Evolutionary conservation across 2,888 invertebrate genomes (phyloP).

Genomic region (Drosophila yooni): DNA sequence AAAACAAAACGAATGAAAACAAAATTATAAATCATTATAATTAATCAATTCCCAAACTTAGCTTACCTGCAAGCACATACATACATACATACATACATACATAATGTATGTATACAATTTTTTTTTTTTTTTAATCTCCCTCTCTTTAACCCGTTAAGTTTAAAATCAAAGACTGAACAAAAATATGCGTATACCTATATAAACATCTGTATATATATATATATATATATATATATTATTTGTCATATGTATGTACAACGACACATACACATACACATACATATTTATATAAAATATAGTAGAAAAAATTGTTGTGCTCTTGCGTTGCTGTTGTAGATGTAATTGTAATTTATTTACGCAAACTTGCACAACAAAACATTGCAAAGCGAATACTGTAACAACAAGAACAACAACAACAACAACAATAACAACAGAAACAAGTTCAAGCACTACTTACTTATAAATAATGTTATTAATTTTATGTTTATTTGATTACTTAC

Average conservation of each 20-base stretch:
- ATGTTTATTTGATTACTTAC: slow-evolving; percentile 60
- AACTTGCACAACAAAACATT: slow-evolving; percentile 21
- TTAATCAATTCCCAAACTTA: slow-evolving; percentile 44
- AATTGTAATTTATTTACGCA: slow-evolving; percentile 48
- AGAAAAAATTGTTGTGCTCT: slow-evolving; percentile 42
- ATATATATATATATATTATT: slow-evolving; percentile 23
- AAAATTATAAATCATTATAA: slow-evolving; percentile 27
- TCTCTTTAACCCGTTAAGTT: slow-evolving; percentile 70
- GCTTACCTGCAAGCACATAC: slow-evolving; percentile 21
- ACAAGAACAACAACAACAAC: slow-evolving; percentile 19
- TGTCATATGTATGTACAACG: slow-evolving; percentile 9
- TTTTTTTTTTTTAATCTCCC: slow-evolving; percentile 28
- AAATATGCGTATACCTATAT: slow-evolving; percentile 56
- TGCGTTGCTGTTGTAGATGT: slow-evolving; percentile 42
- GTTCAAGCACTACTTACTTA: slow-evolving; percentile 43
- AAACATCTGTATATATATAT: slow-evolving; percentile 31
- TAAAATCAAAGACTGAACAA: slow-evolving; percentile 75
- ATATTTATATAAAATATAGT: slow-evolving; percentile 45
- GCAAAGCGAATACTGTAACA: slow-evolving; percentile 12
- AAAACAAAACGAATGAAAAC: slow-evolving; percentile 16
- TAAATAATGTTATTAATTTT: slow-evolving; percentile 57
- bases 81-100: slow-evolving; percentile 22
- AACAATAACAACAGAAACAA: slow-evolving; percentile 17
- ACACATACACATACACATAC: slow-evolving; percentile 1
- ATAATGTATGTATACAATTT: slow-evolving; percentile 18